Base-by-base conservation (phyloP, 2,797 vertebrate genomes). In the Hoplostethus mediterraneus region DNA sequence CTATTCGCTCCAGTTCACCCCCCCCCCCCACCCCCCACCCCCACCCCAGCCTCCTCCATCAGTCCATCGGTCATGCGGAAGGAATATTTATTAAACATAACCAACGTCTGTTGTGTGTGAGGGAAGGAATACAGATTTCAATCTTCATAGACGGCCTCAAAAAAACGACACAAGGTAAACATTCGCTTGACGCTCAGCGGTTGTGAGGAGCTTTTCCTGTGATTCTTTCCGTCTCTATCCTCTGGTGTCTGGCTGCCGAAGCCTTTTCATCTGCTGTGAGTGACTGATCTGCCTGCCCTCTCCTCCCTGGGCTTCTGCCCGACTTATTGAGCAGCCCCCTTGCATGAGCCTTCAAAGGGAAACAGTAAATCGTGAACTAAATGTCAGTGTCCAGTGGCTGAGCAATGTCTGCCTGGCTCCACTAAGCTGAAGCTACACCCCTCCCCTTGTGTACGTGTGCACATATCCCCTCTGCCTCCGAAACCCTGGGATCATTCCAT, bases 241-340 rank as follows among this genome's bases (percentile, higher is more conserved):
- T 40, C 56, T 31, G 67, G 52, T 36, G 42, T 82, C 80, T 67
- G 73, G 63, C 82, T 57, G 77, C 73, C 78, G 60, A 73, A 85
- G 75, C 80, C 81, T 80, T 90, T 87, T 92, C 84, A 90, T 91
- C 84, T 73, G 69, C 78, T 70, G 57, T 48, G 78, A 86, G 67
- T 85, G 86, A 87, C 74, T 82, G 88, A 90, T 90, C 84, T 63
- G 65, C 68, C 64, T 79, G 75, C 73, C 80, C 78, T 84, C 79
- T 21, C 21, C 67, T 81, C 86, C 28, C 75, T 59, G 75, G 82
- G 72, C 75, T 67, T 84, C 68, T 65, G 82, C 68, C 86, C 73
- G 54, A 74, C 76, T 86, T 86, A 89, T 72, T 75, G 77, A 88
- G 71, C 61, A 73, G 63, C 64, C 69, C 69, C 63, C 75, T 77